Percentiles rank a stretch among this genome's conserved stretches.
phyloP scores from a whole-genome alignment of 2,113 vertebrate species.

The Delphinus delphis region DNA sequence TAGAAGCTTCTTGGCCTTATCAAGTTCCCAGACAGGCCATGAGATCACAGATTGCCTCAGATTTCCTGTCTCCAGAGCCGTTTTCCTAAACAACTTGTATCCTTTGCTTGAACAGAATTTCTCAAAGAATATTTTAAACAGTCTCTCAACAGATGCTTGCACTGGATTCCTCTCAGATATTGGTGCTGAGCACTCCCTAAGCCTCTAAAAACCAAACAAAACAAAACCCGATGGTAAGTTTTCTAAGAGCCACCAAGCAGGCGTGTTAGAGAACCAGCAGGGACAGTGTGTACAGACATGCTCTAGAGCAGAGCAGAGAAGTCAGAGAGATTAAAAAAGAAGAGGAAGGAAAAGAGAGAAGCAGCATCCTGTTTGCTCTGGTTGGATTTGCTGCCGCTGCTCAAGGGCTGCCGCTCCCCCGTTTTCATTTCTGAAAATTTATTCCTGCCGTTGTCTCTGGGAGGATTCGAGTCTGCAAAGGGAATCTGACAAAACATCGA shows the following conservation, averaged over 20 bases:
- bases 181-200: background rate
- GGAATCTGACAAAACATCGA: slow-evolving; percentile 54
- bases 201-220: background rate
- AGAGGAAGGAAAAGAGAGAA: background rate
- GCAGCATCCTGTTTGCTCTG: background rate
- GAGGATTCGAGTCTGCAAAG: slow-evolving; percentile 48
- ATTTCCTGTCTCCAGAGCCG: slow-evolving; percentile 8
- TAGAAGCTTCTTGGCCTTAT: slow-evolving; percentile 9
- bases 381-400: background rate
- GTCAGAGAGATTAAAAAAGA: background rate
- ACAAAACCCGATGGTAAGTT: background rate
- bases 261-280: background rate
- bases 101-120: slow-evolving; percentile 12
- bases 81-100: slow-evolving; percentile 31
- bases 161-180: background rate
- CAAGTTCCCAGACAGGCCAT: background rate
- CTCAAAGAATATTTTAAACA: slow-evolving; percentile 24
- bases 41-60: background rate
- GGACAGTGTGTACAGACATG: background rate
- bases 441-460: slow-evolving; percentile 35
- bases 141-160: slow-evolving; percentile 24
- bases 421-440: slow-evolving; percentile 40
- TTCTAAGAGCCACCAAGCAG: background rate
- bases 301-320: background rate
- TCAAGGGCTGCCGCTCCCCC: background rate